These are phyloP conservation scores for Myanophis thanlyinensis DNA, from an alignment of 2,113 vertebrate species.

Conservation along the genomic window DNA sequence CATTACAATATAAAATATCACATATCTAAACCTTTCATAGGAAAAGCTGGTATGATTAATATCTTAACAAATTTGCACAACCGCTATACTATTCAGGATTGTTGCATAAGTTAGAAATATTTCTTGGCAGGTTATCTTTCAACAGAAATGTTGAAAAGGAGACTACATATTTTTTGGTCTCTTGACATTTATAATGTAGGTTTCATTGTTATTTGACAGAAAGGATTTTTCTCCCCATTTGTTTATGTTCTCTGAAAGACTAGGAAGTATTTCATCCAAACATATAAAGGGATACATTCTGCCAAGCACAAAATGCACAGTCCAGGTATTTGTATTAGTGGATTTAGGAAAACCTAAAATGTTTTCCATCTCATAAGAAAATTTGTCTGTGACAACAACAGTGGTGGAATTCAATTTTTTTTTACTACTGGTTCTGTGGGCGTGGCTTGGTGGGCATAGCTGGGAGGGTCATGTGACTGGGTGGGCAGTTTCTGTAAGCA, in stretches of 20 bases:
- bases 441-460: no score
- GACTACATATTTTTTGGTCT: background rate
- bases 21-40: slow-evolving; percentile 60
- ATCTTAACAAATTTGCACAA: slow-evolving; percentile 52
- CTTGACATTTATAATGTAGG: background rate
- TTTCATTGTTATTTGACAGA: background rate
- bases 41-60: slow-evolving; percentile 56
- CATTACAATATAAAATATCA: slow-evolving; percentile 64
- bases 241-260: background rate
- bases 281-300: background rate
- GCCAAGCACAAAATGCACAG: background rate
- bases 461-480: no score
- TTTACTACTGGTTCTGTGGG: no score
- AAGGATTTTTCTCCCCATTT: background rate
- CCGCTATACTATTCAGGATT: slow-evolving; percentile 47
- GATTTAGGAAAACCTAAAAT: background rate
- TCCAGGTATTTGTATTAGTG: background rate
- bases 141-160: slow-evolving; percentile 36
- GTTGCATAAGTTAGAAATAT: background rate
- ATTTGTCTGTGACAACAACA: background rate
- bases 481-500: no score
- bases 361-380: background rate
- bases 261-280: background rate
- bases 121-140: slow-evolving; percentile 26
- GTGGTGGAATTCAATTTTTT: no score